Percentiles rank a stretch among this genome's conserved stretches.
These are phyloP conservation scores for Diadema setosum DNA, from an alignment of 35 echinoderm and acorn worm species.

Conservation along the genomic window DNA sequence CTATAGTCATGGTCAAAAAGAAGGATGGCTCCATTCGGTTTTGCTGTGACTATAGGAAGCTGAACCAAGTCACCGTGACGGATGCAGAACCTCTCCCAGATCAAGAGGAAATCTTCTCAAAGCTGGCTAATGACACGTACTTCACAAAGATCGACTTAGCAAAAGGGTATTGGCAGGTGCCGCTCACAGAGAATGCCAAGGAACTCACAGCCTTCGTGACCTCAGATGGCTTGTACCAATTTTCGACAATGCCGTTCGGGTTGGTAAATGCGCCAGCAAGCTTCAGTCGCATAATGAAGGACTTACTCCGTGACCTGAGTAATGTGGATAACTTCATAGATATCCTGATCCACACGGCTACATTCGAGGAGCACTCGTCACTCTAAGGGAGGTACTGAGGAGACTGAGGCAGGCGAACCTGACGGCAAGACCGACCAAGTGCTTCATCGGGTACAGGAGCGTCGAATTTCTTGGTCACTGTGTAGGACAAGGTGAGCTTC, in stretches of 20 bases:
- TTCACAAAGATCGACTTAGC: slow-evolving; percentile 56
- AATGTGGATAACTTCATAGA: slow-evolving; percentile 51
- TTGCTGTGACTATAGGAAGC: slow-evolving; percentile 52
- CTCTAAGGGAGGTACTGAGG: too few relatives aligned
- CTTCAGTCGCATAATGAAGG: slow-evolving; percentile 59
- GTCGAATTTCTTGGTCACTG: too few relatives aligned
- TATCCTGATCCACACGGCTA: too few relatives aligned
- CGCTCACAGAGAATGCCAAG: neutral
- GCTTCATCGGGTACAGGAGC: too few relatives aligned
- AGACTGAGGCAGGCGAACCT: too few relatives aligned
- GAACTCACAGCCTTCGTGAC: neutral
- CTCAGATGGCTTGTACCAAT: slow-evolving; percentile 28
- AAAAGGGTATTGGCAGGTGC: slow-evolving; percentile 75
- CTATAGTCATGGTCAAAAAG: slow-evolving; percentile 24
- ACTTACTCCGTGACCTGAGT: neutral
- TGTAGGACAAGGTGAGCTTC: too few relatives aligned
- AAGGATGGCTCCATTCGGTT: neutral
- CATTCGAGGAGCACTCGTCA: too few relatives aligned
- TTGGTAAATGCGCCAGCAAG: slow-evolving; percentile 33
- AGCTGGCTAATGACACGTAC: slow-evolving; percentile 27
- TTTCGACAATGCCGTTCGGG: slow-evolving; percentile 43
- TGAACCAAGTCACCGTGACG: slow-evolving; percentile 33
- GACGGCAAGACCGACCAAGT: too few relatives aligned
- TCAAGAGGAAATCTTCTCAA: slow-evolving; percentile 57
- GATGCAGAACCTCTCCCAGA: slow-evolving; percentile 54